Evolutionary conservation across 2,888 invertebrate species (phyloP), one percentile per base, ranked within the genome.

Genomic region (Nemapogon koenigi): DNA sequence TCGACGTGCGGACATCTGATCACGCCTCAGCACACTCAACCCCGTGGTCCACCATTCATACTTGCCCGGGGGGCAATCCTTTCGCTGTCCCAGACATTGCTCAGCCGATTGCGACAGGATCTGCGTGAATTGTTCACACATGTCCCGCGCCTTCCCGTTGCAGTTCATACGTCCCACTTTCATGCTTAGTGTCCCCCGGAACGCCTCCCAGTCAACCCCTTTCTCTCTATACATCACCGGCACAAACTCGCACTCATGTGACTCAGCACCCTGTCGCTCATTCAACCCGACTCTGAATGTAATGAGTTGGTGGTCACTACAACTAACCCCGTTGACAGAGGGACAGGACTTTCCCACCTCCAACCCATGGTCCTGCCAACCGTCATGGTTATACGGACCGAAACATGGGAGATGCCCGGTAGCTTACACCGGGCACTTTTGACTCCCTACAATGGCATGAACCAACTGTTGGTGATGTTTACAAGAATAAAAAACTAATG

Each of bases 11-110:
- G 18, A 30, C 3, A 19, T 25, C 1, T 35, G 13, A 3, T 2
- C 10, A 0, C 11, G 28, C 3, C 45, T 40, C n/a, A 38, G 25
- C 0, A 3, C 2, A 3, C 42, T 46, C 4, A 48, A 27, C 2
- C 22, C 33, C 0, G 30, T 19, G 2, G 41, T 31, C 43, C 48
- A 46, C 45, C 47, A 46, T 29, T 47, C 47, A 18, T 45, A 44
- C 10, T 44, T 38, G 1, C 13, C 15, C 2, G 15, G 14, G 1
- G 17, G 16, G 6, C 37, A 28, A 10, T 11, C n/a, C 3, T 17
- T 15, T 10, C n/a, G 3, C 1, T 14, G 3, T 2, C 46, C 45
- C 2, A 45, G 35, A 10, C 16, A 35, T 8, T 35, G 37, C 3
- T 25, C 10, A 3, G 44, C 43, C 3, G 43, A 38, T 8, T 18